Percentiles rank a stretch among this genome's conserved stretches.
Evolutionary conservation across 2,113 vertebrate species (phyloP).

Genomic region (Odocoileus hemionus): DNA sequence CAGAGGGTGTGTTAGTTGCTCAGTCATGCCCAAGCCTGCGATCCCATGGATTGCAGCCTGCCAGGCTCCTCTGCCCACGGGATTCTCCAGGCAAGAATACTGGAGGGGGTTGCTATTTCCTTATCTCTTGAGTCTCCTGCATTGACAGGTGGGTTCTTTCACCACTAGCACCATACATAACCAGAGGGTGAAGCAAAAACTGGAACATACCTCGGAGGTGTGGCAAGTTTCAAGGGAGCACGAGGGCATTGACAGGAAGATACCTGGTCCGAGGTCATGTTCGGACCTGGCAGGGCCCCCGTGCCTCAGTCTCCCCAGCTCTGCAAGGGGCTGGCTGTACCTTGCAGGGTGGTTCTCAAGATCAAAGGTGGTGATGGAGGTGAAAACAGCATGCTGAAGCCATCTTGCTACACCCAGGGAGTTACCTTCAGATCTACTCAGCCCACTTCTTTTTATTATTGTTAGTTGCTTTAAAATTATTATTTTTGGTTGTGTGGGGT

Average conservation of each 20-base stretch:
- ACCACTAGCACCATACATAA: background rate
- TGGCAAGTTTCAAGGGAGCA: background rate
- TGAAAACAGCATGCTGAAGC: background rate
- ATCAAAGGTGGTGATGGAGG: background rate
- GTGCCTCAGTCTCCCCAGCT: background rate
- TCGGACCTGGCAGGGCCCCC: background rate
- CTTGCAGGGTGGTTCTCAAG: background rate
- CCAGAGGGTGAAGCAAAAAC: background rate
- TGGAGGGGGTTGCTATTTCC: background rate
- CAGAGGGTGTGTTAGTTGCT: background rate
- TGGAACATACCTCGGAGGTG: background rate
- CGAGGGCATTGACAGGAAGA: background rate
- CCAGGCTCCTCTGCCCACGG: background rate
- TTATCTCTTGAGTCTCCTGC: background rate
- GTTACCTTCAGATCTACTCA: background rate
- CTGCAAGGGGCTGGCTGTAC: background rate
- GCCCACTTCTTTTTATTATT: background rate
- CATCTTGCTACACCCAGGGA: background rate
- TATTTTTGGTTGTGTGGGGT: background rate
- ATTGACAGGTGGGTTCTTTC: background rate
- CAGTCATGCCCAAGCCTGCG: background rate
- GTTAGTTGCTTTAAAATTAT: background rate
- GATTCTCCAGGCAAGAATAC: background rate
- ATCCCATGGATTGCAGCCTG: background rate
- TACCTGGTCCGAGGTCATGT: background rate